These are phyloP conservation scores for Thalassoma bifasciatum DNA, from an alignment of 2,113 vertebrate genomes.

Conservation along the genomic window DNA sequence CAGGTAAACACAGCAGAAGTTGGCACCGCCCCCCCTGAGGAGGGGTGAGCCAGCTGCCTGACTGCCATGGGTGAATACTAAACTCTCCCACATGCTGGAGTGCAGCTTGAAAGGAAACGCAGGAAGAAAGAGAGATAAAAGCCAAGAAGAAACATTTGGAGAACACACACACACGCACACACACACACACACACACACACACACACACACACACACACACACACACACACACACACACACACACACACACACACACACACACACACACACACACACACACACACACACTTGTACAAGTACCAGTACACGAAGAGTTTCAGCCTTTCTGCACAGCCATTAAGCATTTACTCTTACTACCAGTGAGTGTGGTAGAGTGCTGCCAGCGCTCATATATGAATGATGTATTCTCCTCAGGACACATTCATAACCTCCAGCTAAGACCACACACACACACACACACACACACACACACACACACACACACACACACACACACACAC, in stretches of 20 bases:
- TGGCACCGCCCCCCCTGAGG: slow-evolving; percentile 22
- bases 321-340: slow-evolving; percentile 39
- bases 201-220: not conserved
- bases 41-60: slow-evolving; percentile 28
- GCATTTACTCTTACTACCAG: slow-evolving; percentile 36
- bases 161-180: not conserved
- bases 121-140: not conserved
- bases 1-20: slow-evolving; percentile 39
- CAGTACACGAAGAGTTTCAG: slow-evolving; percentile 17
- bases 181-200: slow-evolving; percentile 3
- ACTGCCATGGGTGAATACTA: slow-evolving; percentile 36
- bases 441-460: not conserved
- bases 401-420: slow-evolving; percentile 43
- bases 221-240: too few relatives aligned
- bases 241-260: slow-evolving; percentile 11
- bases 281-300: not conserved
- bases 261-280: not conserved
- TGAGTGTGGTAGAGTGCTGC: slow-evolving; percentile 42
- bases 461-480: slow-evolving; percentile 29
- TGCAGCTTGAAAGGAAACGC: slow-evolving; percentile 23
- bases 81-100: slow-evolving; percentile 59
- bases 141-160: not conserved
- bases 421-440: slow-evolving; percentile 28
- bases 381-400: slow-evolving; percentile 46
- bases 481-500: not conserved